Evolutionary conservation across 2,113 vertebrate genomes (phyloP), one percentile per base, ranked within the genome.

Genomic region (Eclectus roratus): DNA sequence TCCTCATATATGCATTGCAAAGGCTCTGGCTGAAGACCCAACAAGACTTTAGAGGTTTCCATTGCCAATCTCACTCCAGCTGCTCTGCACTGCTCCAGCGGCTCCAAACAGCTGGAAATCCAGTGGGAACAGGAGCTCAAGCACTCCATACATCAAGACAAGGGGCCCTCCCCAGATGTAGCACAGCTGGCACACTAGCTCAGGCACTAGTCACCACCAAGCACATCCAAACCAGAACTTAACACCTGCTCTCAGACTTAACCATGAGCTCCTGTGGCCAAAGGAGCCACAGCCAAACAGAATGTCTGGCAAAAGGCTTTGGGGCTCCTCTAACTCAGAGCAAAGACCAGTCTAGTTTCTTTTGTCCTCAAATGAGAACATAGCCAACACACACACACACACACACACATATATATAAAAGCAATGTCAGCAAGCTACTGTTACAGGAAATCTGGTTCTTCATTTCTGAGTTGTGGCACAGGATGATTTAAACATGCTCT

Each of bases 231-330:
- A 68, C 21, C 17, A 68, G 28, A 46, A 19, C 46, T 79, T 63
- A 18, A 39, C 18, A 70, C 43, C 15, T 35, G 1, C 27, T 47
- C 63, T 69, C 14, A 41, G 19, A 63, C 10, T 13, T 13, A 27
- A 47, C 37, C 0, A n/a, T n/a, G 33, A 58, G 1, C 14, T 25
- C 41, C 15, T 1, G 0, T 14, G 33, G 82, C 19, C 28, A 11
- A 1, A 0, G 6, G n/a, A 66, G 55, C 28, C 44, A 56, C 16
- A 41, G 58, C 21, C 68, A 44, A 66, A 9, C 31, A 61, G 27
- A 20, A 18, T 3, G 44, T 4, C 49, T 1, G 1, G 64, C 80
- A 61, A 69, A 69, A 64, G 13, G 18, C 8, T 37, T 71, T n/a
- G 8, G 28, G 43, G 33, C 14, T 80, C 17, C 60, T 66, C 69